These are phyloP conservation scores for Apteryx owenii DNA, from an alignment of 2,113 vertebrate genomes.

Conservation along the genomic window DNA sequence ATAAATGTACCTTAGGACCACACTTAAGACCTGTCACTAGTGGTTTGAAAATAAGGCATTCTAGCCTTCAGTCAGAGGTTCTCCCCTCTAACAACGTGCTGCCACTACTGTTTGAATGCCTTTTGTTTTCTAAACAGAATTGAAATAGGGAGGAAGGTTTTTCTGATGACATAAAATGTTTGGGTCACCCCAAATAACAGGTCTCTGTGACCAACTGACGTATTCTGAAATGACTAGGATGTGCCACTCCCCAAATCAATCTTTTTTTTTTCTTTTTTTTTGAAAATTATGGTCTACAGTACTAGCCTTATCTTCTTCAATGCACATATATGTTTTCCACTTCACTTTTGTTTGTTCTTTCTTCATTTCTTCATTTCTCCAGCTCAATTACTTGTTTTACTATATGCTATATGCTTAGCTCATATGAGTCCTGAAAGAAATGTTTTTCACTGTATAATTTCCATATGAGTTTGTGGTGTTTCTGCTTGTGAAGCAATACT, in stretches of 20 bases:
- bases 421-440: neutral
- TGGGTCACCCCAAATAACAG: neutral
- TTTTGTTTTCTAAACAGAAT: neutral
- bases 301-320: neutral
- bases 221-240: neutral
- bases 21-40: neutral
- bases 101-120: neutral
- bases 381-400: neutral
- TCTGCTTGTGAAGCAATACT: neutral
- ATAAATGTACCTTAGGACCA: neutral
- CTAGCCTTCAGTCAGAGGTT: neutral
- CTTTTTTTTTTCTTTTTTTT: neutral
- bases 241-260: neutral
- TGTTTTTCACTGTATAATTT: neutral
- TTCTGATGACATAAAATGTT: neutral
- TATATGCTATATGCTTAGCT: neutral
- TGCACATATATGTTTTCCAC: neutral
- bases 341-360: neutral
- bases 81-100: neutral
- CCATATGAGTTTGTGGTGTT: neutral
- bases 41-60: neutral
- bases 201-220: neutral
- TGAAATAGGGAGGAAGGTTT: neutral
- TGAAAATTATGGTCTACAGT: neutral
- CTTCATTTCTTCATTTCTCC: neutral